Conservation (phyloP, 2,888 invertebrate genomes). For the Rhagonycha lutea region DNA sequence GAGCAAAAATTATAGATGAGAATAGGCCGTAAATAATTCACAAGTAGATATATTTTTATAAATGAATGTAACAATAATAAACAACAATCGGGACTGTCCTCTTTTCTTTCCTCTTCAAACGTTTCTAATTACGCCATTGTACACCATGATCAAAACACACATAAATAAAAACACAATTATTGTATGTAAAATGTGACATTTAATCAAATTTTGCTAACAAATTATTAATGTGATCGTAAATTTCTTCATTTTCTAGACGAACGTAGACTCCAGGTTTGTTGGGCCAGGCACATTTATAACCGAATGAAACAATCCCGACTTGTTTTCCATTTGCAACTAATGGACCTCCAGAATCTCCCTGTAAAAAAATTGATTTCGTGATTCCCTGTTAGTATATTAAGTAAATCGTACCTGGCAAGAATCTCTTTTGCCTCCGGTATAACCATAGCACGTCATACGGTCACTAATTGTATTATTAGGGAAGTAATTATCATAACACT, state of each 20-base stretch:
- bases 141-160: too few species aligned
- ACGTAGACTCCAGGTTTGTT: neutral
- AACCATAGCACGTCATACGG: neutral
- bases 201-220: neutral
- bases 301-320: neutral
- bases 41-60: too few species aligned
- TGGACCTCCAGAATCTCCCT: neutral
- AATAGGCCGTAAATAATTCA: too few species aligned
- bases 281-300: neutral
- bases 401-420: neutral
- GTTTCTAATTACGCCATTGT: too few species aligned
- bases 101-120: too few species aligned
- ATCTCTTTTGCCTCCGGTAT: neutral
- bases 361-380: too few species aligned
- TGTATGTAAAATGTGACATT: too few species aligned
- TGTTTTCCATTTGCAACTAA: neutral
- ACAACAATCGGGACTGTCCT: too few species aligned
- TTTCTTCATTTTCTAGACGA: neutral
- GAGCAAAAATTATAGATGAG: too few species aligned
- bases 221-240: neutral
- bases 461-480: neutral
- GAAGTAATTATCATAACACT: neutral
- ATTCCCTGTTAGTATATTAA: too few species aligned
- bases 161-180: too few species aligned
- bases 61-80: too few species aligned